Evolutionary conservation across 2,888 invertebrate genomes (phyloP).

Genomic region (Drosophila seclusa): DNA sequence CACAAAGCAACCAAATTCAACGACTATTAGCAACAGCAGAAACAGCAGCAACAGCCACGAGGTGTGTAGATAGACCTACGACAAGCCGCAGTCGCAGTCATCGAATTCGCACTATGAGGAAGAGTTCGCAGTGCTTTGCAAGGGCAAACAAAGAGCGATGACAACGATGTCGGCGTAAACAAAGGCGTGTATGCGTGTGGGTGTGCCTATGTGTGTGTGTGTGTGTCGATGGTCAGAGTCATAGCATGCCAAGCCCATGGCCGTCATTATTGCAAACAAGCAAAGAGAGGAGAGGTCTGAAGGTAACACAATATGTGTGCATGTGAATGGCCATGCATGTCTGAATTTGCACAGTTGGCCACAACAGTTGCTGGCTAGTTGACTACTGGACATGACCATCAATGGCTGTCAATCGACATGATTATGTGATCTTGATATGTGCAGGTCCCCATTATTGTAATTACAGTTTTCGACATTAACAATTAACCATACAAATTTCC

Average conservation of each 20-base stretch:
- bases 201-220: neutral
- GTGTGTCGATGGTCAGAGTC: neutral
- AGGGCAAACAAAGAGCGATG: conserved; percentile 37
- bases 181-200: conserved; percentile 42
- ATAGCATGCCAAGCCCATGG: conserved; percentile 35
- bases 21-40: conserved; percentile 55
- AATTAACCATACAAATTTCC: neutral
- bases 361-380: conserved; percentile 41
- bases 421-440: conserved; percentile 7
- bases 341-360: conserved; percentile 22
- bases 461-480: conserved; percentile 3
- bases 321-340: neutral
- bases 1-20: conserved; percentile 42
- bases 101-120: conserved; percentile 50
- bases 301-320: conserved; percentile 22
- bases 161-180: conserved; percentile 50
- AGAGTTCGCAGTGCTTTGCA: conserved; percentile 13
- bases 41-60: conserved; percentile 15
- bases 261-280: conserved; percentile 18
- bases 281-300: neutral
- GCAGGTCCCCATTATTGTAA: conserved; percentile 13
- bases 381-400: conserved; percentile 31
- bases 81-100: conserved; percentile 60
- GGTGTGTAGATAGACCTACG: conserved; percentile 27
- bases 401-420: conserved; percentile 27